phyloP scores from a whole-genome alignment of 2,797 vertebrate genomes.

The Chanos chanos region DNA sequence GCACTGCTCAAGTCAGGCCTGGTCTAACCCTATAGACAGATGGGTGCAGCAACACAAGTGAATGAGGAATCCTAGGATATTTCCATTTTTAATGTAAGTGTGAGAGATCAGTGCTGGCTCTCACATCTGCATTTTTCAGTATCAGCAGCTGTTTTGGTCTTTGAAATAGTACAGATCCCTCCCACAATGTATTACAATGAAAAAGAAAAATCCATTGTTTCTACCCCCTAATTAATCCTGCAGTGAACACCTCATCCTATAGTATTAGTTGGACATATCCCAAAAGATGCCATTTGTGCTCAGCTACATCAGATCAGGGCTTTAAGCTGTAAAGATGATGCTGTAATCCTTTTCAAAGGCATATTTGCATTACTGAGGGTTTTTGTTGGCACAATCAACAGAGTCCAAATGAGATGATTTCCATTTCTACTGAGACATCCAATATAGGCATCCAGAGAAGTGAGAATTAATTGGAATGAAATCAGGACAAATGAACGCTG shows the following conservation, averaged over 20 bases:
- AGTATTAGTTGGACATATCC: not conserved
- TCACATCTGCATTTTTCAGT: not conserved
- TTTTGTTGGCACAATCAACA: slow-evolving; percentile 3
- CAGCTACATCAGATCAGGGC: not conserved
- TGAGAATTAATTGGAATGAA: not conserved
- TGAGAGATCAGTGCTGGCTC: no score
- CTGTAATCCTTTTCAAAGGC: not conserved
- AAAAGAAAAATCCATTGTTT: not conserved
- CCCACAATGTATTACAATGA: not conserved
- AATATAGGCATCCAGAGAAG: not conserved
- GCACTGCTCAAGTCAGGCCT: no score
- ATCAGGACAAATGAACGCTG: slow-evolving; percentile 6
- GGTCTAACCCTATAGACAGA: no score
- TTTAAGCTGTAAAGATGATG: slow-evolving; percentile 14
- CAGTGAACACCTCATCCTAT: not conserved
- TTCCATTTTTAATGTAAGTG: no score
- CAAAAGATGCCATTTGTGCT: not conserved
- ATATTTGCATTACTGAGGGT: slow-evolving; percentile 11
- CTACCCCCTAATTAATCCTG: slow-evolving; percentile 1
- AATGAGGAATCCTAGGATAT: not conserved
- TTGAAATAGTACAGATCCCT: not conserved
- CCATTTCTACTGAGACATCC: not conserved
- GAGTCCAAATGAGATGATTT: not conserved
- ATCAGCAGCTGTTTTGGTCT: not conserved
- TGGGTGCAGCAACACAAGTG: no score